Evolutionary conservation across 2,888 invertebrate genomes (phyloP), one percentile per base, ranked within the genome.

Genomic region (Sinodicranocentrus sp.): DNA sequence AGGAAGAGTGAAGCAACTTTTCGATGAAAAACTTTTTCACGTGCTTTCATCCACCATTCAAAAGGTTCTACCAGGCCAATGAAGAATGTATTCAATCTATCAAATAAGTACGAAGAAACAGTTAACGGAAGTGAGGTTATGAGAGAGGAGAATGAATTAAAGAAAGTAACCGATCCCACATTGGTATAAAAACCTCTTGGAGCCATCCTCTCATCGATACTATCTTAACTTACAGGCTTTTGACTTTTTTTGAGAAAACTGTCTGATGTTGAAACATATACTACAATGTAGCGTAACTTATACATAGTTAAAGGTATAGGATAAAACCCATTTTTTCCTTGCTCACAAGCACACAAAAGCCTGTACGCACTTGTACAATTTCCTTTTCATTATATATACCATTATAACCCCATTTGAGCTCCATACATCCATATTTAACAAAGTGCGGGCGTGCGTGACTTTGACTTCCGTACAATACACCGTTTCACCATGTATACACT

Each of bases 401-500:
- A 3, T 33, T 33, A 6, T 33, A 6, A 6, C 33, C 33, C 33
- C 33, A 6, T 33, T 33, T 57, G 57, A 19, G 21, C 19, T 48
- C 48, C 10, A n/a, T 48, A 57, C 6, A 57, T 48, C 15, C 21
- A 3, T 57, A 21, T 57, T 57, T 15, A 19, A 57, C 19, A 19
- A 19, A 26, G 63, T 28, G 61, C 39, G 72, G 61, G 26, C 63
- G 63, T 73, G 73, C 73, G 73, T 73, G 73, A 73, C 73, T 73
- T 73, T 73, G 61, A 71, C 71, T 71, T 23, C 21, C 17, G 39
- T 25, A 54, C 23, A 21, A 59, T n/a, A n/a, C n/a, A 52, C 33
- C 10, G 33, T 33, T 33, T 33, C 48, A 15, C 48, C 17, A n/a
- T 3, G 48, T n/a, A 48, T 48, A 33, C 33, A 33, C 5, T 23